Evolutionary conservation across 1,140 invertebrate genomes (phyloP).

Genomic region (Drosophila tsacasi): DNA sequence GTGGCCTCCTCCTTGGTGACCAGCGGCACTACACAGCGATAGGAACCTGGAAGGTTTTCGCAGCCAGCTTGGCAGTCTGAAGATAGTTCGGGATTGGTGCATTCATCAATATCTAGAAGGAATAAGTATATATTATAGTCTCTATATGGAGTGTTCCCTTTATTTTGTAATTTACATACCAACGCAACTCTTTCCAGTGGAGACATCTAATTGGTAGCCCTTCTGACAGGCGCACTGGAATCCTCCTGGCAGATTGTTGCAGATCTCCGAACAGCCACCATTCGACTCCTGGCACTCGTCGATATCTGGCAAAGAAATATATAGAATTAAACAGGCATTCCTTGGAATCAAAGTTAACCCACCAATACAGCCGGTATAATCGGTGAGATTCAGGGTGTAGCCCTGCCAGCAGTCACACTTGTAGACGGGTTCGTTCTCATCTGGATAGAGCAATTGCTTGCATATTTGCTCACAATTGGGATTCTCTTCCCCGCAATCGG

Average conservation of each 20-base stretch:
- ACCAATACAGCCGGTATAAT: conserved; percentile 77
- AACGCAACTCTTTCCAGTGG: conserved; percentile 72
- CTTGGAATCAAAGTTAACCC: neutral
- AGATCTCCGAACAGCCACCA: conserved; percentile 87
- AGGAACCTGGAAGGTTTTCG: conserved; percentile 90
- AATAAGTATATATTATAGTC: neutral
- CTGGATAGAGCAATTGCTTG: conserved; percentile 67
- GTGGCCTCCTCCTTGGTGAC: conserved; percentile 29
- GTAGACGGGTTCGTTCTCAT: conserved; percentile 72
- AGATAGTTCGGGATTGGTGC: conserved; percentile 86
- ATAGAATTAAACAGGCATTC: neutral
- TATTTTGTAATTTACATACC: conserved; percentile 58
- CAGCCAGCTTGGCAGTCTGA: conserved; percentile 88
- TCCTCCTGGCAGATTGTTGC: conserved; percentile 90
- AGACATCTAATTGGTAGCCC: conserved; percentile 83
- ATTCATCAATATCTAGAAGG: conserved; percentile 89
- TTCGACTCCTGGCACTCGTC: conserved; percentile 91
- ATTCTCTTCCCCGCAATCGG: conserved; percentile 67
- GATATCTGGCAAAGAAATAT: conserved; percentile 86
- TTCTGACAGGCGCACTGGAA: conserved; percentile 89
- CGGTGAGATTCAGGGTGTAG: conserved; percentile 70
- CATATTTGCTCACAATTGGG: conserved; percentile 84
- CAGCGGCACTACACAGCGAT: conserved; percentile 86
- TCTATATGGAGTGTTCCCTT: neutral
- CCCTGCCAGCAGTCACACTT: conserved; percentile 76